Percentiles rank a stretch among this genome's conserved stretches.
phyloP scores from a whole-genome alignment of 2,797 vertebrate genomes.

The Hylomyscus alleni region DNA sequence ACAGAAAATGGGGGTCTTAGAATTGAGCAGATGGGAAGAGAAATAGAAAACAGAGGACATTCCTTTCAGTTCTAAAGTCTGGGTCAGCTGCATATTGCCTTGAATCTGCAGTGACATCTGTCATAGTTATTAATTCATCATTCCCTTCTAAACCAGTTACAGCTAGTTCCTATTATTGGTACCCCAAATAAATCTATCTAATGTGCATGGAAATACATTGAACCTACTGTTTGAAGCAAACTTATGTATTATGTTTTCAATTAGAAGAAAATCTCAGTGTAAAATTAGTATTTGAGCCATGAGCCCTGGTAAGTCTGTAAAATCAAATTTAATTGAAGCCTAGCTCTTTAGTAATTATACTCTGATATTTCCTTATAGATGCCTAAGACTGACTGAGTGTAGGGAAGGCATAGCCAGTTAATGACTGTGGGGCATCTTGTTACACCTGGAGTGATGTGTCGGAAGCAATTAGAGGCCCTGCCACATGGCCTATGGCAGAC shows the following conservation, averaged over 20 bases:
- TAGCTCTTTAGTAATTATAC: constrained; percentile 15
- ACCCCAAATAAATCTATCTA: constrained; percentile 40
- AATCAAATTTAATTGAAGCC: constrained; percentile 33
- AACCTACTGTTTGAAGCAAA: constrained; percentile 13
- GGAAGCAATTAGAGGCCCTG: background rate
- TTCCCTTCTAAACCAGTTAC: background rate
- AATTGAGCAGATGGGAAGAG: background rate
- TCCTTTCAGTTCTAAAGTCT: constrained; percentile 3
- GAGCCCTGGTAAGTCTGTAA: background rate
- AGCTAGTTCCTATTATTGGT: constrained; percentile 26
- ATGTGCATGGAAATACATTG: constrained; percentile 2
- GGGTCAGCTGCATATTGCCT: background rate
- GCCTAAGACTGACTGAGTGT: background rate
- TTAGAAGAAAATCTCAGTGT: constrained; percentile 11
- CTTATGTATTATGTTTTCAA: constrained; percentile 12
- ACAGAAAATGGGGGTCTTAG: constrained; percentile 5
- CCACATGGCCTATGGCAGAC: background rate
- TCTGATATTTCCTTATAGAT: constrained; percentile 8
- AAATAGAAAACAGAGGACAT: background rate
- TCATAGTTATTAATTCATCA: constrained; percentile 24
- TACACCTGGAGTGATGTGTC: background rate
- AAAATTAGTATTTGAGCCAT: background rate
- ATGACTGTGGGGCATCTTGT: background rate
- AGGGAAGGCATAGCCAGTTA: background rate
- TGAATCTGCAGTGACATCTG: background rate